Base-by-base conservation (phyloP, 2,113 vertebrate species). In the Brachypodius melanocephalos region DNA sequence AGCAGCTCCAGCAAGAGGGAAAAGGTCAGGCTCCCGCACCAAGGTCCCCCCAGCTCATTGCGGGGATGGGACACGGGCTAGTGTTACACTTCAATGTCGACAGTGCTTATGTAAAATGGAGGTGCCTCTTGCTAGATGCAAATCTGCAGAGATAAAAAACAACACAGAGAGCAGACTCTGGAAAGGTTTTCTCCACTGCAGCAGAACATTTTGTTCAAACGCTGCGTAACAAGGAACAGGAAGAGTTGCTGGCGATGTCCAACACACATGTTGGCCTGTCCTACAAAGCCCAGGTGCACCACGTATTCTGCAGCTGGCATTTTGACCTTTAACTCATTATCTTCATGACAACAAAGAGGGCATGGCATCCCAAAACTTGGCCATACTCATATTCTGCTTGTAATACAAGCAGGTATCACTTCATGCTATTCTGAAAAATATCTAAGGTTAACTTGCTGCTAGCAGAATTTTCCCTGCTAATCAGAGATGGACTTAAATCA, bases 21-120 rank as follows among this genome's bases (percentile, higher is more conserved):
- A 84, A 96, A 96, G 93, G 96, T 95, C 87, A 96, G 24, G 63
- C 71, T 92, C 87, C 93, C 15, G 74, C 86, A 85, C 28, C 19
- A 83, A 77, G 77, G 82, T 95, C 69, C 82, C 72, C 82, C 48
- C 86, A 69, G 69, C 73, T 63, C 77, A 55, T 2, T 26, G 85
- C 24, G 18, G 71, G 32, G 67, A 94, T 6, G 34, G 69, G 63
- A 91, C 67, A 66, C 58, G 8, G 75, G 73, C 79, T 93, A 77
- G 75, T 12, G 83, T 93, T 94, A 86, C 69, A 82, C 61, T 34
- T 52, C 3, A 4, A 40, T 25, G 49, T 46, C 51, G 74, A 73
- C 5, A 7, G 67, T 0, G 4, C 42, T 76, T 12, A 17, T 59
- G 59, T 31, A 36, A 96, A 96, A 87, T 34, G 75, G 75, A 80